A percentile compares a stretch with the other conserved stretches of the same genome.
Conservation (phyloP, 2,113 vertebrate species). For the Colossoma macropomum region DNA sequence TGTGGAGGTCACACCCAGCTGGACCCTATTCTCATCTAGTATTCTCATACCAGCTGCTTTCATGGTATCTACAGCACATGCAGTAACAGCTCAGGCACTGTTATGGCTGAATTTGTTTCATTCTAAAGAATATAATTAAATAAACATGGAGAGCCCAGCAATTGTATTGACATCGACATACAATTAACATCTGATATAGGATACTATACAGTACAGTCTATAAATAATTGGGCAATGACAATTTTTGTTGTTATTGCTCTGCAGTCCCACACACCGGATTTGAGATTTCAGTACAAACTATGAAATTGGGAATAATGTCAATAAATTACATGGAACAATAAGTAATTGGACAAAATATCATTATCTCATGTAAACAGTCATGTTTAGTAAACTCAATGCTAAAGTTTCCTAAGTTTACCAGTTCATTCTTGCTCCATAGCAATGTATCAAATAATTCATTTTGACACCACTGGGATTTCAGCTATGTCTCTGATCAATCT, state of each 20-base stretch:
- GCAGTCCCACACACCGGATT: not conserved
- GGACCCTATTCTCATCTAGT: constrained; percentile 11
- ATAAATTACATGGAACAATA: no score
- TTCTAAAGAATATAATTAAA: not conserved
- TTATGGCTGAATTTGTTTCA: not conserved
- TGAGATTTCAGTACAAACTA: not conserved
- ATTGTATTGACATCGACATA: not conserved
- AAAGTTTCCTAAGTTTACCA: no score
- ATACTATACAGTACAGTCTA: not conserved
- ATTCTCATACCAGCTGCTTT: constrained; percentile 42
- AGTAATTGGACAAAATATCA: no score
- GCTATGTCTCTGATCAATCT: no score
- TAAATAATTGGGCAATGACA: not conserved
- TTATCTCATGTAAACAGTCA: no score
- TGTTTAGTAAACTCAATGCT: no score
- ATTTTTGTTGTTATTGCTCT: not conserved
- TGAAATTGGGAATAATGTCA: not conserved
- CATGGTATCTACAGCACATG: constrained; percentile 21
- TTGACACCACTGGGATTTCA: no score
- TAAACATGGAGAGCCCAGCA: not conserved
- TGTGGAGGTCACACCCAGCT: constrained; percentile 33
- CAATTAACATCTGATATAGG: not conserved
- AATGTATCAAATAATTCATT: no score
- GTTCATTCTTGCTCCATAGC: no score
- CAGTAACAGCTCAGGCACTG: constrained; percentile 14